Conservation (phyloP, 1,140 invertebrate genomes). For the Drosophila tristis region DNA sequence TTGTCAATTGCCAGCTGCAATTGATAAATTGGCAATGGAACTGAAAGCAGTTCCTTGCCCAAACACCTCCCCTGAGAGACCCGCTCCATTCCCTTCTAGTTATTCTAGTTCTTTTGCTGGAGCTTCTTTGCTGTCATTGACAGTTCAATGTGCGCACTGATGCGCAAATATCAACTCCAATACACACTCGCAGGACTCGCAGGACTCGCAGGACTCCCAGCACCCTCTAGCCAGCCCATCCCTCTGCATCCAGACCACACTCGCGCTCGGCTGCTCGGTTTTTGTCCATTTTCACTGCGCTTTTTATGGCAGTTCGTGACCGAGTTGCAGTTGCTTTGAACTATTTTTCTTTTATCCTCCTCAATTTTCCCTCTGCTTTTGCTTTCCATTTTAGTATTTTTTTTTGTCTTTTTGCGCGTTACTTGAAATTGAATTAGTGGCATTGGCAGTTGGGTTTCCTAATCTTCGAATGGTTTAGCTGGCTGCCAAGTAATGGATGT, state of each 20-base stretch:
- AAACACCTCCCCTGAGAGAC: not conserved
- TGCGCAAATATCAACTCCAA: constrained; percentile 81
- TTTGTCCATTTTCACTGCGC: constrained; percentile 58
- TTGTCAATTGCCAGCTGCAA: constrained; percentile 69
- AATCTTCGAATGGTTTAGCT: constrained; percentile 56
- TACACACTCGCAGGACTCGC: constrained; percentile 47
- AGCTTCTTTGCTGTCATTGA: constrained; percentile 59
- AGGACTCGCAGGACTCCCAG: constrained; percentile 4
- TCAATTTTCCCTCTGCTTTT: not conserved
- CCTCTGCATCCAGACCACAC: not conserved
- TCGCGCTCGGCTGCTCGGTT: constrained; percentile 14
- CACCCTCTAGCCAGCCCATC: not conserved
- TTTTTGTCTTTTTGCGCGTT: constrained; percentile 55
- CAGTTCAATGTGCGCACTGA: constrained; percentile 82
- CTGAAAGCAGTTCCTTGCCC: not conserved
- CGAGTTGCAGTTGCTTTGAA: constrained; percentile 77
- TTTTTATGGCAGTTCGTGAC: constrained; percentile 81
- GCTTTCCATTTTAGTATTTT: constrained; percentile 17
- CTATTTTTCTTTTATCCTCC: constrained; percentile 26
- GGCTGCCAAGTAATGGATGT: constrained; percentile 64
- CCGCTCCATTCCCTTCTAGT: constrained; percentile 20
- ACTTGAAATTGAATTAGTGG: constrained; percentile 77
- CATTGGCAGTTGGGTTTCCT: constrained; percentile 62
- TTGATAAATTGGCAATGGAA: constrained; percentile 76
- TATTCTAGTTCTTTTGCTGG: constrained; percentile 16